These are phyloP conservation scores for Drosophila paucipuncta DNA, from an alignment of 2,888 invertebrate genomes.

Conservation along the genomic window DNA sequence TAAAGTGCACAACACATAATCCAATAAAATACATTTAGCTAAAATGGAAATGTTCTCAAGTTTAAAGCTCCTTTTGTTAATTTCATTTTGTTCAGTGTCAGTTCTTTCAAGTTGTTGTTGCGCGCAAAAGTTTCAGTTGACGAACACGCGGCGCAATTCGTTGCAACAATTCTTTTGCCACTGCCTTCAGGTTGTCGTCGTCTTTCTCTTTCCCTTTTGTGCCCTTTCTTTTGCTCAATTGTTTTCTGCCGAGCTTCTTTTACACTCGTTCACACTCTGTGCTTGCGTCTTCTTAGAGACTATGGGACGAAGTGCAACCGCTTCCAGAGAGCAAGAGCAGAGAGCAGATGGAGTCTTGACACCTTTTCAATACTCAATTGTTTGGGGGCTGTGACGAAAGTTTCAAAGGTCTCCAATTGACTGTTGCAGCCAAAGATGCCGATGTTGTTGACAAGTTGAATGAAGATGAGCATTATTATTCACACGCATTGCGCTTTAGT, in stretches of 20 bases:
- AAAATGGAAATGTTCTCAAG: not conserved
- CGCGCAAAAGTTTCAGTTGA: slow-evolving; percentile 60
- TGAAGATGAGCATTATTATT: slow-evolving; percentile 1
- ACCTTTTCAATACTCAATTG: slow-evolving; percentile 8
- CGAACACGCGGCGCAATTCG: slow-evolving; percentile 45
- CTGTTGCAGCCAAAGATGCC: slow-evolving; percentile 11
- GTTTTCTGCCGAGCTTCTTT: slow-evolving; percentile 48
- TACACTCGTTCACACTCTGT: not conserved
- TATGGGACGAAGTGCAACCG: slow-evolving; percentile 48
- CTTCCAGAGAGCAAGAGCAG: not conserved
- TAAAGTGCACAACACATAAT: too few relatives aligned
- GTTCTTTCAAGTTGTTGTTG: not conserved
- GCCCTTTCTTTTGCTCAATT: slow-evolving; percentile 11
- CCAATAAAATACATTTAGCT: not conserved
- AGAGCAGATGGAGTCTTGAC: slow-evolving; percentile 12
- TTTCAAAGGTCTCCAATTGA: slow-evolving; percentile 26
- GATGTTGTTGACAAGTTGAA: not conserved
- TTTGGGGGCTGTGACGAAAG: slow-evolving; percentile 28
- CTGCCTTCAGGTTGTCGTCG: slow-evolving; percentile 28
- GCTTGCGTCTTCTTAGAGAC: slow-evolving; percentile 6
- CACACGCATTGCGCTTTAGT: slow-evolving; percentile 38
- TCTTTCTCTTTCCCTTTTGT: slow-evolving; percentile 13
- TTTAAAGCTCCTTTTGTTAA: not conserved
- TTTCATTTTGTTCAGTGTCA: slow-evolving; percentile 33
- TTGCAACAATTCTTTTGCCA: slow-evolving; percentile 58